Conservation (phyloP, 35 echinoderm and acorn worm species). For the Eucidaris tribuloides region DNA sequence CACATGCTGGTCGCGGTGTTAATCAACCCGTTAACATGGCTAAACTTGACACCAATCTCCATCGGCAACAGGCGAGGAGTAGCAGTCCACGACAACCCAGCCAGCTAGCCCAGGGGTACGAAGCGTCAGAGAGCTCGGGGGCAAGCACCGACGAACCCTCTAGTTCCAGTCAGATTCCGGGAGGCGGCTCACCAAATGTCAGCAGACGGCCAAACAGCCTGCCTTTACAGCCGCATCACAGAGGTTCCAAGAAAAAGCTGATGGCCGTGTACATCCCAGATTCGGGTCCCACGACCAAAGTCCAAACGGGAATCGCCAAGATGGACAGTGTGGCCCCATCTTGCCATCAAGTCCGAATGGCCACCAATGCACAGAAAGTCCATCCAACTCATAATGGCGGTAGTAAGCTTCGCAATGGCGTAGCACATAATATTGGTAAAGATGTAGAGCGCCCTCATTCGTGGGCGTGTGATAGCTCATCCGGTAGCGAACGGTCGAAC, state of each 20-base stretch:
- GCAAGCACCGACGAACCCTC: slow-evolving; percentile 23
- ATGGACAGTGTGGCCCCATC: slow-evolving; percentile 67
- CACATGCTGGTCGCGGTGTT: slow-evolving; percentile 17
- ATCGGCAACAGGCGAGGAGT: slow-evolving; percentile 62
- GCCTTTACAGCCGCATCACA: slow-evolving; percentile 54
- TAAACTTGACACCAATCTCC: slow-evolving; percentile 72
- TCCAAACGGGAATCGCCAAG: slow-evolving; percentile 94
- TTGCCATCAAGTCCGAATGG: slow-evolving; percentile 76
- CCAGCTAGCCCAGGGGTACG: neutral
- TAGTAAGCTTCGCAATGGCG: slow-evolving; percentile 17
- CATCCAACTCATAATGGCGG: slow-evolving; percentile 17
- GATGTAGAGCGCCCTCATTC: slow-evolving; percentile 20
- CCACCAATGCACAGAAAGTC: slow-evolving; percentile 34
- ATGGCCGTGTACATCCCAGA: slow-evolving; percentile 94
- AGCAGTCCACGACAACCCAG: neutral
- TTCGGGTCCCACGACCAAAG: slow-evolving; percentile 74
- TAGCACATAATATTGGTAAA: neutral
- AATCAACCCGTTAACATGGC: slow-evolving; percentile 22
- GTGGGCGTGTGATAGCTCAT: slow-evolving; percentile 29
- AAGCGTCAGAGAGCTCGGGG: slow-evolving; percentile 21
- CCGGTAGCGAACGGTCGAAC: slow-evolving; percentile 38
- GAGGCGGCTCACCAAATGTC: neutral
- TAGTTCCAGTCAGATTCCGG: neutral
- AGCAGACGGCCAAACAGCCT: slow-evolving; percentile 67
- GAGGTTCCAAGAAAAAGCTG: slow-evolving; percentile 85